Evolutionary conservation across 2,888 invertebrate species (phyloP).

Genomic region (Acanthococcus lagerstroemiae): DNA sequence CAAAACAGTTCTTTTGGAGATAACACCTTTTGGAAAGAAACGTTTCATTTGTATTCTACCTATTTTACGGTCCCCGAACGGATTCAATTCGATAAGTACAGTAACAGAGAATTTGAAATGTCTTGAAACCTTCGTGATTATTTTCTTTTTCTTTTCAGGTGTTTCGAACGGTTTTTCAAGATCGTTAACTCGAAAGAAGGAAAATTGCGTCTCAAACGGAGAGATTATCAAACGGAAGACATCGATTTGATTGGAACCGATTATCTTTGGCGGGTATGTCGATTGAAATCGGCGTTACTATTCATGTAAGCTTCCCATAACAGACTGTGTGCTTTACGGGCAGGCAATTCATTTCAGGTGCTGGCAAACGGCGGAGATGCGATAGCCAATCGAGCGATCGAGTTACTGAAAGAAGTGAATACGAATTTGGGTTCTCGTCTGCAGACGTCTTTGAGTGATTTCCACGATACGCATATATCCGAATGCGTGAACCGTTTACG

Average conservation of each 20-base stretch:
- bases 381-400: conserved; percentile 84
- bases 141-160: conserved; percentile 40
- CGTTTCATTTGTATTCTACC: too few relatives aligned
- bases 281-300: not conserved
- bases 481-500: conserved; percentile 84
- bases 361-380: conserved; percentile 85
- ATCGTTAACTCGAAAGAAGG: conserved; percentile 92
- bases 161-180: conserved; percentile 77
- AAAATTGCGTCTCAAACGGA: conserved; percentile 75
- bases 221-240: conserved; percentile 80
- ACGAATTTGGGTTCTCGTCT: conserved; percentile 84
- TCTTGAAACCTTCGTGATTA: too few relatives aligned
- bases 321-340: not conserved
- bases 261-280: conserved; percentile 81
- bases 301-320: not conserved
- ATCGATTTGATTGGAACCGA: conserved; percentile 91
- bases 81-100: too few relatives aligned
- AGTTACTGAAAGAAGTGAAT: conserved; percentile 82
- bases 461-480: conserved; percentile 84
- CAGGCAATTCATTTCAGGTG: conserved; percentile 50
- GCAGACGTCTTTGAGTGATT: conserved; percentile 63
- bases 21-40: too few relatives aligned
- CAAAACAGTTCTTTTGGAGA: too few relatives aligned
- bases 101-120: too few relatives aligned
- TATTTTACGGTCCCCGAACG: too few relatives aligned